These are phyloP conservation scores for Varanus salvator DNA, from an alignment of 2,113 vertebrate species.

Conservation along the genomic window DNA sequence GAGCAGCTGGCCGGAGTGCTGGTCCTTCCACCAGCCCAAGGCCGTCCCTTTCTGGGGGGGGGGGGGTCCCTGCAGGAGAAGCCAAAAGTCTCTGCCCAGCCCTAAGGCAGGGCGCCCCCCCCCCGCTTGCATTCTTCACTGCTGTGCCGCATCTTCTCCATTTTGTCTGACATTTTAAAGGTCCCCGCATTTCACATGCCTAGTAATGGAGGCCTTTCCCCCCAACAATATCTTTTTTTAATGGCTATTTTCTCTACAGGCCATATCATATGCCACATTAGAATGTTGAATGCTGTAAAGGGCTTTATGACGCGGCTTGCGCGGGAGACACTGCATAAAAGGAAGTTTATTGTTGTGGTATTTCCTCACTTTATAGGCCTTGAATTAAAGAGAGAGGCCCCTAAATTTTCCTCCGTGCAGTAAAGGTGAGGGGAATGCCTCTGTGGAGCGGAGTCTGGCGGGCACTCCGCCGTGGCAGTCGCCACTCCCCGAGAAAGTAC, in stretches of 20 bases:
- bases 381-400: background rate
- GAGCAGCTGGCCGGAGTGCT: no score
- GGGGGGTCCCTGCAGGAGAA: background rate
- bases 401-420: background rate
- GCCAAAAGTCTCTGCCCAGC: background rate
- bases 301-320: slow-evolving; percentile 3
- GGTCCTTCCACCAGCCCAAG: no score
- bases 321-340: slow-evolving; percentile 14
- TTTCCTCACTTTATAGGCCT: slow-evolving; percentile 25
- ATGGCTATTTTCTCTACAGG: slow-evolving; percentile 9
- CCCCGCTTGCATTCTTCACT: background rate
- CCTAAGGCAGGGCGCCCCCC: background rate
- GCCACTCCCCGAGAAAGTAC: background rate
- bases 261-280: slow-evolving; percentile 13
- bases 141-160: background rate
- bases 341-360: slow-evolving; percentile 17
- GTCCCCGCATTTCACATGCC: background rate
- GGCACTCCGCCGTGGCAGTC: background rate
- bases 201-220: background rate
- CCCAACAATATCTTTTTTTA: background rate
- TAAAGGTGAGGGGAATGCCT: background rate
- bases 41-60: no score
- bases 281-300: slow-evolving; percentile 5
- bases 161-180: background rate
- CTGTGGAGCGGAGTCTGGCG: background rate